Evolutionary conservation across 2,797 vertebrate species (phyloP), one percentile per base, ranked within the genome.

Genomic region (Eremophila alpestris): DNA sequence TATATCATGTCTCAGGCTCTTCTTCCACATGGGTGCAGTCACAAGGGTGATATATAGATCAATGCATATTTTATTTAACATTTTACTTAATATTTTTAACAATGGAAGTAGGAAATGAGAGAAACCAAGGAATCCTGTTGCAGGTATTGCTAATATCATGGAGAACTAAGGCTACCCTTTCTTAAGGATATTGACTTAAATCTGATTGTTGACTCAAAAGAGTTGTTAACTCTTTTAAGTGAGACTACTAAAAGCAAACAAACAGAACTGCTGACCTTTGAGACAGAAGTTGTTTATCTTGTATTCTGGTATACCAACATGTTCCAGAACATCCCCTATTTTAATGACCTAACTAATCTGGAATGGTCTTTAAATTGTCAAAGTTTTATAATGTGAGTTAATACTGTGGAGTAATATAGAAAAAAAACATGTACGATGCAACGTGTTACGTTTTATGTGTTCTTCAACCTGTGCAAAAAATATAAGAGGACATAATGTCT

Each of bases 341-440:
- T 83, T 69, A 62, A 58, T 30, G 12, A 52, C 17, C 7, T 69
- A 22, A 41, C 4, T 34, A 30, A 46, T 75, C 10, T 45, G 32
- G 13, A 62, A 3, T 26, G 4, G 13, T 73, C 26, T 54, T 71
- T 43, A 55, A 54, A 10, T 52, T 87, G 3, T 52, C 5, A 3
- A 22, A 12, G 19, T n/a, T 75, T 27, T 21, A 11, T 59, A 24
- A 22, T 26, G 10, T 43, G 13, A 75, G 36, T 52, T 3, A 77
- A 24, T 59, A 16, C 16, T 23, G 23, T 10, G 7, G 19, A 43
- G 17, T 40, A 58, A 68, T 68, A 48, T 1, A 2, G 0, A 15
- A 24, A 49, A 59, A 48, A 8, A 19, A 19, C 21, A 34, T 4
- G 0, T 16, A 12, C 18, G 2, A 36, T 41, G 5, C 10, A 2